phyloP scores from a whole-genome alignment of 2,113 vertebrate species.

The Charadrius vociferus region DNA sequence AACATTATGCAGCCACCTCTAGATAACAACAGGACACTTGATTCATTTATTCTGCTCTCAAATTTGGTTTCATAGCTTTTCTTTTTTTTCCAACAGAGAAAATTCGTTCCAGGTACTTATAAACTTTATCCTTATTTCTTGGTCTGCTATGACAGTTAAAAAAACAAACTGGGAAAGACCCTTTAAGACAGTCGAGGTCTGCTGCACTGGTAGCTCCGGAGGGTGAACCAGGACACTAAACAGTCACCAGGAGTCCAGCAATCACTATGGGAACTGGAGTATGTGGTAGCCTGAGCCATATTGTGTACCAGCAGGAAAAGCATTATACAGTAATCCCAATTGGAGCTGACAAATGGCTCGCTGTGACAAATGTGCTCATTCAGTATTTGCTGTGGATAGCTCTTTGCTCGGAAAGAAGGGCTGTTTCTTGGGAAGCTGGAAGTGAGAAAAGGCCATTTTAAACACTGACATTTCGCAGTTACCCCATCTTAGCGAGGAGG shows the following conservation, averaged over 20 bases:
- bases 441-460: constrained; percentile 31
- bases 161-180: neutral
- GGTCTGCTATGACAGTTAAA: neutral
- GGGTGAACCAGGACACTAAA: neutral
- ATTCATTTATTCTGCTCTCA: neutral
- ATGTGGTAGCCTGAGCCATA: neutral
- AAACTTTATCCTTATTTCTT: neutral
- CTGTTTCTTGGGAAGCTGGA: constrained; percentile 11
- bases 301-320: constrained; percentile 24
- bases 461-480: neutral
- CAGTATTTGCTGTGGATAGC: constrained; percentile 9
- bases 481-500: neutral
- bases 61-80: neutral
- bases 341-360: constrained; percentile 26
- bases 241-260: neutral
- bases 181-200: neutral
- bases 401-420: neutral
- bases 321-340: constrained; percentile 26
- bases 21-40: neutral
- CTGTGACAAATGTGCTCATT: constrained; percentile 34
- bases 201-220: neutral
- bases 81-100: neutral
- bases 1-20: neutral
- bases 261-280: constrained; percentile 1
- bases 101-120: neutral